phyloP scores from a whole-genome alignment of 1,140 invertebrate genomes.

The Dermatophagoides farinae region DNA sequence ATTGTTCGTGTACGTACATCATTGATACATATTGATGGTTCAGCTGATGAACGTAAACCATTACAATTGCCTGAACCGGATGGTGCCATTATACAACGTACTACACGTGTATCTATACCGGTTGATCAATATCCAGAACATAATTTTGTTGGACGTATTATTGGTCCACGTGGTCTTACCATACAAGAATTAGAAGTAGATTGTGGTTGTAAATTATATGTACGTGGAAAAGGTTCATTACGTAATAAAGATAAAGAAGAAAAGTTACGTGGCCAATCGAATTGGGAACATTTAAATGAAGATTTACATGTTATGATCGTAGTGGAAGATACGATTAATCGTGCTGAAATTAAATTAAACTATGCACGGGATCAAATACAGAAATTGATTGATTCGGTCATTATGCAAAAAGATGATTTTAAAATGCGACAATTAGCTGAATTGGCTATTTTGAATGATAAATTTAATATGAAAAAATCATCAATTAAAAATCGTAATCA shows the following conservation, averaged over 20 bases:
- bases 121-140: background rate
- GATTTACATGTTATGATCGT: background rate
- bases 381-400: constrained; percentile 2
- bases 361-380: background rate
- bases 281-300: background rate
- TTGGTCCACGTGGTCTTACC: constrained; percentile 1
- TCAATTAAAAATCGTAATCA: too few species aligned
- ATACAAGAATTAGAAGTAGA: constrained; percentile 6
- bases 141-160: constrained; percentile 1
- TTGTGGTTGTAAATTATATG: constrained; percentile 8
- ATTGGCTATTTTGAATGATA: constrained; percentile 4
- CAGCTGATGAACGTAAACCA: background rate
- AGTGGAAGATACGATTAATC: background rate
- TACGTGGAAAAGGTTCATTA: background rate
- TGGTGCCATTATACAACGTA: background rate
- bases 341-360: background rate
- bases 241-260: constrained; percentile 1
- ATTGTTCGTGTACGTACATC: background rate
- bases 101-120: background rate
- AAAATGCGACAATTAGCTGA: constrained; percentile 7
- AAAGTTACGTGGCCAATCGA: background rate
- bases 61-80: constrained; percentile 1
- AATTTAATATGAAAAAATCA: background rate
- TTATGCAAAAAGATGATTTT: background rate
- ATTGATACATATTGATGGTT: constrained; percentile 3